Conservation (phyloP, 2,113 vertebrate species). For the Oncorhynchus gorbuscha region DNA sequence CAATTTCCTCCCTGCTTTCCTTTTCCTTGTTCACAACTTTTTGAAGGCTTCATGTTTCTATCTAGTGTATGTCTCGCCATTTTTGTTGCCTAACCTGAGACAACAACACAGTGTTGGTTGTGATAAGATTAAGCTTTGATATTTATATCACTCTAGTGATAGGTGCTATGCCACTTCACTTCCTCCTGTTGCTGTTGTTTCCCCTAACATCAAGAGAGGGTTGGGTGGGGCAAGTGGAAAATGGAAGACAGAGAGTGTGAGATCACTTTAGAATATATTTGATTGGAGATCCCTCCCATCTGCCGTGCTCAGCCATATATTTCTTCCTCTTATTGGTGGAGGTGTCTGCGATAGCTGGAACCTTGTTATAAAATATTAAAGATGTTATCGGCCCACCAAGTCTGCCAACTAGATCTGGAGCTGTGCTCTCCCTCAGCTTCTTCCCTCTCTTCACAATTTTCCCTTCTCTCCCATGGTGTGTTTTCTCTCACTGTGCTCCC, state of each 20-base stretch:
- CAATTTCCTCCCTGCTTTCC: neutral
- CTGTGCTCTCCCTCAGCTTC: conserved; percentile 11
- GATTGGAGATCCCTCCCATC: conserved; percentile 48
- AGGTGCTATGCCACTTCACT: conserved; percentile 9
- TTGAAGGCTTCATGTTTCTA: neutral
- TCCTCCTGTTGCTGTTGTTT: neutral
- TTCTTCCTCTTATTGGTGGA: conserved; percentile 60
- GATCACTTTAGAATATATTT: conserved; percentile 65
- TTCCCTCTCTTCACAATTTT: neutral
- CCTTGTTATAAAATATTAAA: conserved; percentile 79
- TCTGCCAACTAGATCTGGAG: conserved; percentile 46
- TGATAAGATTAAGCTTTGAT: conserved; percentile 12
- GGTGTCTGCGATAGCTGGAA: conserved; percentile 63
- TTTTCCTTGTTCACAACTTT: neutral
- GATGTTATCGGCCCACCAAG: conserved; percentile 69
- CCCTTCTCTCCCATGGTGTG: conserved; percentile 10
- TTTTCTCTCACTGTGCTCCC: conserved; percentile 8
- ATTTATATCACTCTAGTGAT: conserved; percentile 30
- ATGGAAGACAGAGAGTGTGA: conserved; percentile 21
- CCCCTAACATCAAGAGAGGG: conserved; percentile 24
- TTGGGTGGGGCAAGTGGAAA: neutral
- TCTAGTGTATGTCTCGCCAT: conserved; percentile 1
- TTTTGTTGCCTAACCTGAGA: neutral
- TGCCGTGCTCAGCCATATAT: conserved; percentile 55
- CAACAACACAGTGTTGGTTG: neutral